Percentiles rank a stretch among this genome's conserved stretches.
Evolutionary conservation across 2,113 vertebrate genomes (phyloP).

Genomic region (Ploceus nigricollis): DNA sequence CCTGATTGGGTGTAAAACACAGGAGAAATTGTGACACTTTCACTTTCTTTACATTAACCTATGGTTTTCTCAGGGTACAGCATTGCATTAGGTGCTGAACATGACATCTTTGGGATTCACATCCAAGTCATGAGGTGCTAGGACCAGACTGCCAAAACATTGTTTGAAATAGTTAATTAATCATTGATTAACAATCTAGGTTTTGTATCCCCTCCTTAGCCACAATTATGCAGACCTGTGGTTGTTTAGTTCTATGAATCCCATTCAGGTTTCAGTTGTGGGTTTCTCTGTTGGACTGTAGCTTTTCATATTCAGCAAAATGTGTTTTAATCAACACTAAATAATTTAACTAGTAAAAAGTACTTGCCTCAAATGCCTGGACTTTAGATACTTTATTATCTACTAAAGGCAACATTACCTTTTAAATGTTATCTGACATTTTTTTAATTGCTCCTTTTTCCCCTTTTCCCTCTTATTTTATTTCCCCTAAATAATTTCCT

Average conservation of each 20-base stretch:
- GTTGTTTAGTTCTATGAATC: neutral
- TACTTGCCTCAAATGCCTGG: constrained; percentile 49
- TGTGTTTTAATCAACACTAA: constrained; percentile 31
- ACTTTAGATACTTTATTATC: constrained; percentile 43
- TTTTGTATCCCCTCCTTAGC: constrained; percentile 30
- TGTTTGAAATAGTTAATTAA: constrained; percentile 15
- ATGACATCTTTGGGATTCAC: constrained; percentile 38
- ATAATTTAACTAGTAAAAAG: neutral
- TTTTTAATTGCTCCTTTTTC: neutral
- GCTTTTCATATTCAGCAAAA: constrained; percentile 12
- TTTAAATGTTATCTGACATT: constrained; percentile 10
- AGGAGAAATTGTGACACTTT: neutral
- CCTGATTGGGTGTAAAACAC: neutral
- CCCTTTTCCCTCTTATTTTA: neutral
- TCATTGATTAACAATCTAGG: neutral
- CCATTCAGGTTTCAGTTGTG: neutral
- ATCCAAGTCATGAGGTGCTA: constrained; percentile 66
- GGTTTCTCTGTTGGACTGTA: neutral
- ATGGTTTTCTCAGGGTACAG: constrained; percentile 66
- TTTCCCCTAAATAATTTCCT: neutral
- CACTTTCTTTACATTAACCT: constrained; percentile 12
- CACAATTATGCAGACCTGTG: neutral
- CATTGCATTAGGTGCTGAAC: constrained; percentile 50
- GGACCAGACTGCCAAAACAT: constrained; percentile 62
- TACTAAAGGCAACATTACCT: constrained; percentile 13